phyloP scores from a whole-genome alignment of 1,140 invertebrate genomes.

The Zaprionus camerounensis region DNA sequence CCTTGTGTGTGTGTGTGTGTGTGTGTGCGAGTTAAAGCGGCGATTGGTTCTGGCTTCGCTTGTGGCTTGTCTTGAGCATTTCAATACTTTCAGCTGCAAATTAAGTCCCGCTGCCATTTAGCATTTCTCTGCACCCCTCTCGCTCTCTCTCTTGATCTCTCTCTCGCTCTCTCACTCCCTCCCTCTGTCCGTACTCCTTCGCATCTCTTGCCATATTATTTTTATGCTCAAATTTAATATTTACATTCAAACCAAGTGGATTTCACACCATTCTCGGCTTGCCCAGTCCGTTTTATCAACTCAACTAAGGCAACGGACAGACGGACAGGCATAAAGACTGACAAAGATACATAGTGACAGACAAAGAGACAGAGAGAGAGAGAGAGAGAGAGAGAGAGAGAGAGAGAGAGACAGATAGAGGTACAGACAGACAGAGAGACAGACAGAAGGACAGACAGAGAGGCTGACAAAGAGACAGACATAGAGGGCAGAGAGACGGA shows the following conservation, averaged over 20 bases:
- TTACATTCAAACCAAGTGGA: slow-evolving; percentile 78
- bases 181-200: neutral
- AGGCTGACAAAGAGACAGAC: neutral
- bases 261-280: slow-evolving; percentile 39
- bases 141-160: neutral
- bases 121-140: slow-evolving; percentile 4
- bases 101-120: slow-evolving; percentile 22
- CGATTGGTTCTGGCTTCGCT: slow-evolving; percentile 49
- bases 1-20: neutral
- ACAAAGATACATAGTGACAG: neutral
- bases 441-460: neutral
- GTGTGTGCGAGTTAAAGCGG: slow-evolving; percentile 10
- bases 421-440: neutral
- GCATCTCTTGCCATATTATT: slow-evolving; percentile 54
- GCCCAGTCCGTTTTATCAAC: slow-evolving; percentile 38
- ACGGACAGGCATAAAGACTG: neutral
- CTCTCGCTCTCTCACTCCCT: neutral
- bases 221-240: slow-evolving; percentile 79
- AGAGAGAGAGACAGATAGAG: neutral
- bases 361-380: neutral
- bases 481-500: neutral
- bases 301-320: neutral
- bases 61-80: slow-evolving; percentile 14
- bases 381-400: neutral
- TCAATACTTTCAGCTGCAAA: slow-evolving; percentile 29